A percentile compares a stretch with the other conserved stretches of the same genome.
Evolutionary conservation across 2,797 vertebrate genomes (phyloP).

Genomic region (Clarias platycephalus): DNA sequence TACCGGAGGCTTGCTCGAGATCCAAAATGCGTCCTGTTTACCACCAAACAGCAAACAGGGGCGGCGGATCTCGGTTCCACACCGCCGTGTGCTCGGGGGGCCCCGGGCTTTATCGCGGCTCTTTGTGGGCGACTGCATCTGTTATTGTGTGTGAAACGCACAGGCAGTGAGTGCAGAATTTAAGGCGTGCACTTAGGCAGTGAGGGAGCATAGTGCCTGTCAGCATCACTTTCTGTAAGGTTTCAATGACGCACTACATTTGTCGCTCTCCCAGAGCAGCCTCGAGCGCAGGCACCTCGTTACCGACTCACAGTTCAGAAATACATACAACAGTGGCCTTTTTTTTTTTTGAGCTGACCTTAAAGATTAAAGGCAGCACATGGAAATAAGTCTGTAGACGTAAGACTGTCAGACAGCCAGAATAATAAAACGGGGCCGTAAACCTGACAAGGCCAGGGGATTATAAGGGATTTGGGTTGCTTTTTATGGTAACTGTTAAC

Average conservation of each 20-base stretch:
- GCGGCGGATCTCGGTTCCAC: background rate
- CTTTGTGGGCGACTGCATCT: background rate
- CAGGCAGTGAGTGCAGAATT: conserved; percentile 29
- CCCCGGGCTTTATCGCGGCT: conserved; percentile 9
- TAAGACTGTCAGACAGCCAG: conserved; percentile 15
- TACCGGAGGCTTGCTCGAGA: background rate
- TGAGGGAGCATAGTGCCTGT: conserved; percentile 21
- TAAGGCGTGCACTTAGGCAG: conserved; percentile 31
- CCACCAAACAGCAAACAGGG: background rate
- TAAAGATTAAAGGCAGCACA: conserved; percentile 30
- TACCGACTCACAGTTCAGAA: conserved; percentile 9
- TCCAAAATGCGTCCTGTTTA: conserved; percentile 5
- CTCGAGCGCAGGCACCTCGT: conserved; percentile 21
- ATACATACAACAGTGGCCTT: background rate
- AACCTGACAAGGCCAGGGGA: conserved; percentile 37
- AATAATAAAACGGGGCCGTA: conserved; percentile 39
- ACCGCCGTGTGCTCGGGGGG: background rate
- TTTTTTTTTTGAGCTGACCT: background rate
- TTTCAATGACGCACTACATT: conserved; percentile 14
- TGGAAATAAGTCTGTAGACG: conserved; percentile 15
- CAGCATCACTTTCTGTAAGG: conserved; percentile 17
- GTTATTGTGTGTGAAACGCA: conserved; percentile 26
- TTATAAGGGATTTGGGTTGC: conserved; percentile 45
- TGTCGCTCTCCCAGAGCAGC: background rate
- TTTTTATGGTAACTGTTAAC: conserved; percentile 37